These are phyloP conservation scores for Ramphastos sulfuratus DNA, from an alignment of 2,113 vertebrate species.

Conservation along the genomic window DNA sequence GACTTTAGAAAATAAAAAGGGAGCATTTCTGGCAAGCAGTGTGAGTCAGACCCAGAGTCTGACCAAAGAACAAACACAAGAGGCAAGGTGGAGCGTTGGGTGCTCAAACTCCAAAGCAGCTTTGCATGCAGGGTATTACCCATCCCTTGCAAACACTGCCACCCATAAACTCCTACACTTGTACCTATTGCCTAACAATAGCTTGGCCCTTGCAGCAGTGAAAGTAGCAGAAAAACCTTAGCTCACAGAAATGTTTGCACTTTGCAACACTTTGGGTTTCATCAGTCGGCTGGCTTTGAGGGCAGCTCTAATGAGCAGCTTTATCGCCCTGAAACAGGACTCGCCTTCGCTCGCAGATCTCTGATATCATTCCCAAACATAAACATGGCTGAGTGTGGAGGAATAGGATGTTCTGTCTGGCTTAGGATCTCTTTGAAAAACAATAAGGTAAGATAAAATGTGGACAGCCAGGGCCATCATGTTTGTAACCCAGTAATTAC, in stretches of 20 bases:
- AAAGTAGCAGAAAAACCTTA: constrained; percentile 52
- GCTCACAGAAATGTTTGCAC: constrained; percentile 29
- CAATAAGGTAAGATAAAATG: constrained; percentile 29
- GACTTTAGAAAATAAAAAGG: constrained; percentile 7
- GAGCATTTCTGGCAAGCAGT: constrained; percentile 62
- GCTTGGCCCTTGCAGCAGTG: constrained; percentile 35
- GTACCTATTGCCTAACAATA: constrained; percentile 24
- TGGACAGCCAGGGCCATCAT: not conserved
- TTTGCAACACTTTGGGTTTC: constrained; percentile 30
- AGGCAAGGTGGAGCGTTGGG: not conserved
- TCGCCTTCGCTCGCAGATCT: constrained; percentile 9
- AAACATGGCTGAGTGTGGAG: not conserved
- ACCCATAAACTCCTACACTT: not conserved
- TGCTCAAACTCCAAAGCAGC: not conserved
- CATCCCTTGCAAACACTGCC: not conserved
- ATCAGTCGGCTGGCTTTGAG: not conserved
- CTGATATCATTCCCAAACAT: constrained; percentile 42
- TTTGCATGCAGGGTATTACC: not conserved
- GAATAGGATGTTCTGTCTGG: constrained; percentile 36
- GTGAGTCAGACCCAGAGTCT: constrained; percentile 31
- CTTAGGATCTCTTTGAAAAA: constrained; percentile 30
- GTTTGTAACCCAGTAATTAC: constrained; percentile 44
- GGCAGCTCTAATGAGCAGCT: constrained; percentile 23
- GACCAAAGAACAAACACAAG: constrained; percentile 7
- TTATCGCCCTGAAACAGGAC: constrained; percentile 23